Conservation (phyloP, 1,140 invertebrate species). For the Drosophila oshimai region DNA sequence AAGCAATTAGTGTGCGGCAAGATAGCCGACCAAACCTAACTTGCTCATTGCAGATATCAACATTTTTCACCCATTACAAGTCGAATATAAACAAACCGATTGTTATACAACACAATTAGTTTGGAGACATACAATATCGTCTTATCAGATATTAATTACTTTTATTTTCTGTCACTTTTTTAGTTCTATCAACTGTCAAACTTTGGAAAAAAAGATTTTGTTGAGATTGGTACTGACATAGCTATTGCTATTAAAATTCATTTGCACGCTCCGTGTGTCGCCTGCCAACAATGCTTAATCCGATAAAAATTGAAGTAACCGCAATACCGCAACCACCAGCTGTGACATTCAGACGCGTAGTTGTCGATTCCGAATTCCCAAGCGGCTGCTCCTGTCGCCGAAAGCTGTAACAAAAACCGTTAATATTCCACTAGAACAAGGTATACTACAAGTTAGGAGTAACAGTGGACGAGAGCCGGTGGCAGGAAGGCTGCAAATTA, state of each 20-base stretch:
- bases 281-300: constrained; percentile 28
- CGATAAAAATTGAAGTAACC: constrained; percentile 28
- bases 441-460: neutral
- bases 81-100: too few relatives aligned
- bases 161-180: neutral
- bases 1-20: too few relatives aligned
- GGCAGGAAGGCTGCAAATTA: constrained; percentile 48
- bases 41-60: too few relatives aligned
- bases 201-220: constrained; percentile 7
- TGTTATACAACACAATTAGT: too few relatives aligned
- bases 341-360: constrained; percentile 10
- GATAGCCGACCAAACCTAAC: too few relatives aligned
- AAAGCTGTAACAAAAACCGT: constrained; percentile 54
- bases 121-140: too few relatives aligned
- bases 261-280: constrained; percentile 32
- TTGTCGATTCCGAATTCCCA: constrained; percentile 49
- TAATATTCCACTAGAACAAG: constrained; percentile 55
- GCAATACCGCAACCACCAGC: constrained; percentile 18
- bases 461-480: neutral
- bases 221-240: constrained; percentile 36
- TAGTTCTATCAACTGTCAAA: constrained; percentile 11
- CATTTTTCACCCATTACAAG: too few relatives aligned
- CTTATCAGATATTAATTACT: neutral
- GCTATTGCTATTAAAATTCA: constrained; percentile 60
- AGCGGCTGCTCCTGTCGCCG: constrained; percentile 42